Evolutionary conservation across 2,888 invertebrate species (phyloP), one percentile per base, ranked within the genome.

Genomic region (Hemaris fuciformis): DNA sequence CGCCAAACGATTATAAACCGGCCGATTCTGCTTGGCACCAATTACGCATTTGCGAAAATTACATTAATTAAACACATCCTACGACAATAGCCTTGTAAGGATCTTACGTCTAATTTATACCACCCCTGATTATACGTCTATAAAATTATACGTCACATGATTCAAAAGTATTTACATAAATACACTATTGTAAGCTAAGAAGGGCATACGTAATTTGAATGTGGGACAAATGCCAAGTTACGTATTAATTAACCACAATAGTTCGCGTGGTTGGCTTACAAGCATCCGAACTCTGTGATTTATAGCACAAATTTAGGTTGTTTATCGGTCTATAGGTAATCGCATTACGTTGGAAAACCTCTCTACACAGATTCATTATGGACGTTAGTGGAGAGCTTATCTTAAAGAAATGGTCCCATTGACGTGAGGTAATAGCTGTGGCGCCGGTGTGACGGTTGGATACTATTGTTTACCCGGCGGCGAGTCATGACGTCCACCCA

Each of bases 341-440:
- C 31, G 10, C 18, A 31, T 10, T 15, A 15, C 25, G 27, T 18
- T 10, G 53, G 15, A 53, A 27, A 27, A 27, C 31, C 2, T 22
- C 22, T 38, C 38, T 31, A 27, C 18, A 31, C 27, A 45, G 56
- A 57, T 34, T 42, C 45, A 25, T 57, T 38, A 57, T 25, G 25
- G 38, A 76, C 72, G 71, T 76, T 77, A 72, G 72, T 67, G 76
- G 75, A 79, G 75, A 72, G 72, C 81, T 81, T 85, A 83, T 84
- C 84, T 77, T 73, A 69, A 71, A 76, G 75, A 73, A 79, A 76
- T 74, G 71, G 72, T 74, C 72, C 72, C 77, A 77, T 77, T 80
- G 80, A 80, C 72, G 77, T 76, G 74, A 71, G 73, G 79, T 85
- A 87, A 88, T 80, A 83, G 81, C 72, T 61, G 62, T 79, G 89